These are phyloP conservation scores for Oplegnathus fasciatus DNA, from an alignment of 2,113 vertebrate species.

Conservation along the genomic window DNA sequence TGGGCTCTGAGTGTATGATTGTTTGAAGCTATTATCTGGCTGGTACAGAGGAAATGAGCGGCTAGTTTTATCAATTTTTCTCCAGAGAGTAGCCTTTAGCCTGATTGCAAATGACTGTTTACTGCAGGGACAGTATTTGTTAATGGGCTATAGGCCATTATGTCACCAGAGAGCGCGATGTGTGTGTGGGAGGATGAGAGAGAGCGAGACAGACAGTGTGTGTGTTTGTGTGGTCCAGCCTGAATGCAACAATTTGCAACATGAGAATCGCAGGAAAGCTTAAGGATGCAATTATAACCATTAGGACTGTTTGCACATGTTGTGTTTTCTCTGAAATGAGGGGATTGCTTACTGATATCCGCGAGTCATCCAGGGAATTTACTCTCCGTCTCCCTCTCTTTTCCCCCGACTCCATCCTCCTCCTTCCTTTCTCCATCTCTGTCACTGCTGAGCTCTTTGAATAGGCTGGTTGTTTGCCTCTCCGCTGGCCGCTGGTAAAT, in stretches of 20 bases:
- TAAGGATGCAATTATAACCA: constrained; percentile 53
- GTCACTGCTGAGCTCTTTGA: constrained; percentile 50
- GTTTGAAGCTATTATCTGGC: constrained; percentile 44
- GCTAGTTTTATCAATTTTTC: constrained; percentile 31
- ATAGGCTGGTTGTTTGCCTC: constrained; percentile 61
- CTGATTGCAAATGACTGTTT: constrained; percentile 60
- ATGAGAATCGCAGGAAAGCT: constrained; percentile 24
- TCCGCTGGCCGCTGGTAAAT: constrained; percentile 46
- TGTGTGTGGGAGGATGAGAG: constrained; percentile 25
- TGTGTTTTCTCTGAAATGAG: constrained; percentile 28
- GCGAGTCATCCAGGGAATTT: constrained; percentile 59
- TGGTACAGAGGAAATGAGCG: constrained; percentile 33
- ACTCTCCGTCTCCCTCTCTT: constrained; percentile 43
- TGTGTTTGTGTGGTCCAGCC: constrained; percentile 7
- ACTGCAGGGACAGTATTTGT: constrained; percentile 44
- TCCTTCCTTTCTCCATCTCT: constrained; percentile 29
- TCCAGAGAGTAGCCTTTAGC: constrained; percentile 44
- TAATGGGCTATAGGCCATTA: constrained; percentile 66
- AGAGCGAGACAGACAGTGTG: background rate
- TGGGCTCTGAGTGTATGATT: background rate
- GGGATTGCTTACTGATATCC: constrained; percentile 42
- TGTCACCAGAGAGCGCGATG: constrained; percentile 48
- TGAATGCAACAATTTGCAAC: constrained; percentile 28
- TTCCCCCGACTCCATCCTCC: constrained; percentile 7
- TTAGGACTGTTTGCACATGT: constrained; percentile 36